phyloP scores from a whole-genome alignment of 2,888 invertebrate genomes.

The Clostera curtula region DNA sequence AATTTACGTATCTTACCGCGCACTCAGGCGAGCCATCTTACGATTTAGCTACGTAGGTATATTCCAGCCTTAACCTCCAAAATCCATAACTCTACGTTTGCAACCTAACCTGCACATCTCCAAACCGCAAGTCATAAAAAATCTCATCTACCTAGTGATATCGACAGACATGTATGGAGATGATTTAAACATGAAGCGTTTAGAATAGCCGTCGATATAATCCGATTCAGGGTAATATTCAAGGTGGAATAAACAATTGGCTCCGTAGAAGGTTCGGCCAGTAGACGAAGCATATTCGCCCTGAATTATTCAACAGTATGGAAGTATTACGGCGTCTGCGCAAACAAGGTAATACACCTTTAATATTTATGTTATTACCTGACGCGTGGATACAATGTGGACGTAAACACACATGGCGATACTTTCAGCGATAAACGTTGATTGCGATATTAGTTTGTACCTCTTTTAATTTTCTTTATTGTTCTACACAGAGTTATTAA shows the following conservation, averaged over 20 bases:
- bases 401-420: slow-evolving; percentile 37
- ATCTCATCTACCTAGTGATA: too few relatives aligned
- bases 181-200: slow-evolving; percentile 17
- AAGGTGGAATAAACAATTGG: slow-evolving; percentile 38
- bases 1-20: too few relatives aligned
- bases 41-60: too few relatives aligned
- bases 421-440: slow-evolving; percentile 36
- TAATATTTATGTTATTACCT: slow-evolving; percentile 60
- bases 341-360: slow-evolving; percentile 58
- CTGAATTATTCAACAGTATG: slow-evolving; percentile 60
- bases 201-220: slow-evolving; percentile 6
- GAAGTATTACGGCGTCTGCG: slow-evolving; percentile 55
- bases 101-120: too few relatives aligned
- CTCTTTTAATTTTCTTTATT: too few relatives aligned
- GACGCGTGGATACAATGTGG: slow-evolving; percentile 41
- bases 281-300: slow-evolving; percentile 25
- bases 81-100: too few relatives aligned
- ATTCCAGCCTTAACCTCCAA: too few relatives aligned
- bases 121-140: too few relatives aligned
- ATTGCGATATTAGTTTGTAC: slow-evolving; percentile 15
- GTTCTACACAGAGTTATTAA: too few relatives aligned
- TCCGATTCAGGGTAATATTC: slow-evolving; percentile 25
- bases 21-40: too few relatives aligned
- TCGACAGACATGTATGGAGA: slow-evolving; percentile 12
- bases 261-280: too few relatives aligned